phyloP scores from a whole-genome alignment of 1,140 invertebrate genomes.

The Prorops nasuta region DNA sequence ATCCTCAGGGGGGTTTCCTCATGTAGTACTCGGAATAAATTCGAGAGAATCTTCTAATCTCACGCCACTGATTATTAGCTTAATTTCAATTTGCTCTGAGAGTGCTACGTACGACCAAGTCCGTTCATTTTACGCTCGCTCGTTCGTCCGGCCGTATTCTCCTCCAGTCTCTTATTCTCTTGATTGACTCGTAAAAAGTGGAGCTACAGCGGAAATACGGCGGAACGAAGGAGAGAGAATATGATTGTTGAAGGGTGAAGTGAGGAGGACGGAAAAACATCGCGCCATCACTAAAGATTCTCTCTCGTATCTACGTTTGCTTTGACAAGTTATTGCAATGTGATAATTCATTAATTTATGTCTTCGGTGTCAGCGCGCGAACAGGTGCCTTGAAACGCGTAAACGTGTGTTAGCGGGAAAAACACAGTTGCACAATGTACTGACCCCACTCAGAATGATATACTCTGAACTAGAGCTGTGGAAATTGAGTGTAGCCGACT shows the following conservation, averaged over 20 bases:
- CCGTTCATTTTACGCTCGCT: no score
- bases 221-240: no score
- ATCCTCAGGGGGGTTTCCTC: constrained; percentile 57
- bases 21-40: constrained; percentile 48
- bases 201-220: no score
- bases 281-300: constrained; percentile 38
- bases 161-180: no score
- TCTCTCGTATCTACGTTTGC: no score
- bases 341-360: constrained; percentile 38
- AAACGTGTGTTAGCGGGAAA: not conserved
- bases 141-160: no score
- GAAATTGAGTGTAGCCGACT: constrained; percentile 40
- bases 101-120: constrained; percentile 1
- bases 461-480: constrained; percentile 21
- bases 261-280: constrained; percentile 35
- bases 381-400: constrained; percentile 34
- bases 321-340: constrained; percentile 20
- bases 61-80: no score
- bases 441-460: constrained; percentile 37
- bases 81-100: no score
- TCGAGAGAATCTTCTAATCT: no score
- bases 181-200: no score
- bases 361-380: constrained; percentile 32
- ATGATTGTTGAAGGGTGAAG: constrained; percentile 29
- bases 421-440: constrained; percentile 8